These are phyloP conservation scores for Phenganax marumi DNA, from an alignment of 92 coral and sea anemone genomes.

Conservation along the genomic window DNA sequence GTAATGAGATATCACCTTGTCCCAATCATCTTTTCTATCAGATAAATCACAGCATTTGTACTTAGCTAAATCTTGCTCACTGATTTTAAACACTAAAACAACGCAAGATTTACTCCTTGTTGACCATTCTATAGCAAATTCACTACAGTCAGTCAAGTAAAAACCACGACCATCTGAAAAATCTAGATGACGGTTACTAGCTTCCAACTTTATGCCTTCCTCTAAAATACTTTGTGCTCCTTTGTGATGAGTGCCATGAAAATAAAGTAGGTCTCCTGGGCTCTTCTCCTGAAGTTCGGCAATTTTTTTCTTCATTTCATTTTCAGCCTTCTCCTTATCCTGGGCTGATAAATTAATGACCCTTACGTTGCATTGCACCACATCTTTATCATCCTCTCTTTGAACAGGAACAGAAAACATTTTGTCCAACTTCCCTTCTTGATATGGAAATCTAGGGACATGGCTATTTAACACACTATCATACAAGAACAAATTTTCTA, in stretches of 20 bases:
- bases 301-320: neutral
- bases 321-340: neutral
- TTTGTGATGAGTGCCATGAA: slow-evolving; percentile 46
- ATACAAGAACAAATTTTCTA: slow-evolving; percentile 26
- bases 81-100: slow-evolving; percentile 10
- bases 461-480: slow-evolving; percentile 24
- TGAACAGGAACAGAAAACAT: slow-evolving; percentile 28
- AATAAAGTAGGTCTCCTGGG: neutral
- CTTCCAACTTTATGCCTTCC: slow-evolving; percentile 21
- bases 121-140: slow-evolving; percentile 30
- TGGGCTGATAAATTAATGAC: neutral
- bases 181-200: slow-evolving; percentile 6
- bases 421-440: slow-evolving; percentile 11
- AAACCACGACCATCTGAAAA: slow-evolving; percentile 39
- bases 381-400: neutral
- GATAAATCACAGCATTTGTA: neutral
- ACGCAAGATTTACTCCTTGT: slow-evolving; percentile 5
- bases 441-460: slow-evolving; percentile 35
- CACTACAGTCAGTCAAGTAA: slow-evolving; percentile 17
- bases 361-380: neutral
- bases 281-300: neutral
- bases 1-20: neutral
- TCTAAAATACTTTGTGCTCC: slow-evolving; percentile 28
- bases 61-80: neutral
- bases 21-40: neutral